Percentiles rank a stretch among this genome's conserved stretches.
phyloP scores from a whole-genome alignment of 1,140 invertebrate genomes.

The Drosophila littoralis region DNA sequence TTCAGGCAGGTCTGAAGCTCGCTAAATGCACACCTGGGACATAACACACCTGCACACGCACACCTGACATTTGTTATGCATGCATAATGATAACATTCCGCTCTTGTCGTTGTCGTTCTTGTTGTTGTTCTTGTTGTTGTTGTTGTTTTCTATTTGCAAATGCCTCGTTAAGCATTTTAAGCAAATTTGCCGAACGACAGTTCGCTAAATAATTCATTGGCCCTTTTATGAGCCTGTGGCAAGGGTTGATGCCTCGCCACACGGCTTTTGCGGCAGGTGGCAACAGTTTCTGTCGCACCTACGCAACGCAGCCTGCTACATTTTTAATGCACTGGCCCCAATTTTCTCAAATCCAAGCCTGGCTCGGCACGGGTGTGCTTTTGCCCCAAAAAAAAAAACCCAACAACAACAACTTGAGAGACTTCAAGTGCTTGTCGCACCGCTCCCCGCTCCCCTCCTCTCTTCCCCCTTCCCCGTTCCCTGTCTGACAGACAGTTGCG shows the following conservation, averaged over 20 bases:
- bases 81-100: slow-evolving; percentile 53
- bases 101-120: neutral
- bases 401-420: too few species aligned
- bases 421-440: slow-evolving; percentile 1
- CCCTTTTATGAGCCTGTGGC: slow-evolving; percentile 39
- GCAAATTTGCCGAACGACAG: slow-evolving; percentile 70
- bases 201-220: slow-evolving; percentile 68
- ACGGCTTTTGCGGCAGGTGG: slow-evolving; percentile 13
- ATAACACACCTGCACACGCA: slow-evolving; percentile 1
- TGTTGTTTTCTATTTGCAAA: slow-evolving; percentile 36
- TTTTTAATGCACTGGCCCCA: slow-evolving; percentile 58
- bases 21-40: slow-evolving; percentile 69
- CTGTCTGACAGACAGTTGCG: slow-evolving; percentile 49
- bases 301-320: slow-evolving; percentile 39
- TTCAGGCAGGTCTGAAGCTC: slow-evolving; percentile 53
- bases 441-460: neutral
- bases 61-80: slow-evolving; percentile 45
- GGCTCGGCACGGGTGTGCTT: neutral
- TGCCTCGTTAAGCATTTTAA: slow-evolving; percentile 69
- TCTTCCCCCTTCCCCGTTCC: neutral
- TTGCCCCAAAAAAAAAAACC: slow-evolving; percentile 20
- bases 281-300: slow-evolving; percentile 25
- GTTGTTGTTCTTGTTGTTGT: neutral
- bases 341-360: slow-evolving; percentile 10
- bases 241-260: neutral